Evolutionary conservation across 2,113 vertebrate genomes (phyloP), one percentile per base, ranked within the genome.

Genomic region (Lethenteron reissneri): DNA sequence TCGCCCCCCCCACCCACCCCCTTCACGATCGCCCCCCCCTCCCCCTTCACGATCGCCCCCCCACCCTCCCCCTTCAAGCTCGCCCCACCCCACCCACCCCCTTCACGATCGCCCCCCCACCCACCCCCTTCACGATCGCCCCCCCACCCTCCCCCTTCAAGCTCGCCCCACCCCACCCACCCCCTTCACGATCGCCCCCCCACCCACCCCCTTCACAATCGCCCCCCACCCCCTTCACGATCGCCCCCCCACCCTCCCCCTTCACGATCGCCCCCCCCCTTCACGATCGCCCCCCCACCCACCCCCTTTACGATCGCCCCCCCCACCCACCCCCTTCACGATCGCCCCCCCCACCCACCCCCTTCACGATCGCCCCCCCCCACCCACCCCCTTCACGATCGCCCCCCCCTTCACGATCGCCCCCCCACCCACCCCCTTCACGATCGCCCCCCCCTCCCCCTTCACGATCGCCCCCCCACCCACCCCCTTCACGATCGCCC

Each of bases 141-240:
- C 17, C 12, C 25, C 8, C 11, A 7, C 21, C 15, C 12, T 59
- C 12, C 2, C 1, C 19, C 0, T 4, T 2, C n/a, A n/a, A n/a
- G n/a, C n/a, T n/a, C n/a, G n/a, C n/a, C n/a, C n/a, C n/a, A n/a
- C n/a, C n/a, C n/a, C n/a, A n/a, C 17, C 17, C 17, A 19, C 14
- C 15, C 11, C 70, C 70, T 12, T 21, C 70, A 3, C 1, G 9
- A 6, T 11, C n/a, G n/a, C n/a, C n/a, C n/a, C n/a, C n/a, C n/a
- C n/a, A n/a, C n/a, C n/a, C n/a, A n/a, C n/a, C n/a, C n/a, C n/a
- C n/a, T n/a, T n/a, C n/a, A n/a, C n/a, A n/a, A n/a, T n/a, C n/a
- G n/a, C n/a, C 70, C 2, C 70, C 70, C n/a, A n/a, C 21, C 70
- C 2, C 11, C 70, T 21, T 17, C 57, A 57, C 12, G 1, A 14